Percentiles rank a stretch among this genome's conserved stretches.
Conservation (phyloP, 2,113 vertebrate genomes). For the Eolophus roseicapilla region DNA sequence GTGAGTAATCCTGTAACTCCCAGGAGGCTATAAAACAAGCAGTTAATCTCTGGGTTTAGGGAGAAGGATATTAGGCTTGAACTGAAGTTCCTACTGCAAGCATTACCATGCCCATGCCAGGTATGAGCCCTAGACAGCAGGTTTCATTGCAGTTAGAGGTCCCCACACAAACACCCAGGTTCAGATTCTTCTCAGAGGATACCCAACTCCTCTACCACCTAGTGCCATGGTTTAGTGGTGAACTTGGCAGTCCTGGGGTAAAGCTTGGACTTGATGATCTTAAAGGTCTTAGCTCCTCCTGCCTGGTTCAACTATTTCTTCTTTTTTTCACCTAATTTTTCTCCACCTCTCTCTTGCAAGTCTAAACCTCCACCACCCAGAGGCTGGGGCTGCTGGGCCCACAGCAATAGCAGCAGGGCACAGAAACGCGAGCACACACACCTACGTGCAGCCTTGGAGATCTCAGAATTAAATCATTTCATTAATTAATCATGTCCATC, state of each 20-base stretch:
- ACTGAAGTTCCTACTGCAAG: background rate
- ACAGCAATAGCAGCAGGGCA: background rate
- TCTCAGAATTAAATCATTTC: background rate
- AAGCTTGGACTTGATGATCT: background rate
- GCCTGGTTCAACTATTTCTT: background rate
- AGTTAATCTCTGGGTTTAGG: background rate
- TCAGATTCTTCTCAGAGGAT: background rate
- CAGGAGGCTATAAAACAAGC: background rate
- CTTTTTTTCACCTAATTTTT: background rate
- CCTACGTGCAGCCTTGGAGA: background rate
- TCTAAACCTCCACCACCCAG: background rate
- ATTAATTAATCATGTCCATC: background rate
- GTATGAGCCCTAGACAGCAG: background rate
- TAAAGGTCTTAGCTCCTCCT: background rate
- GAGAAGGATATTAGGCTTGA: background rate
- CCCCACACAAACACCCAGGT: background rate
- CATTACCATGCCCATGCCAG: background rate
- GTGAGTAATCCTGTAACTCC: background rate
- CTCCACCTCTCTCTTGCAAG: background rate
- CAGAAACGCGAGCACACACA: accelerated
- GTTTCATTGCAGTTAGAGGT: background rate
- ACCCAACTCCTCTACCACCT: background rate
- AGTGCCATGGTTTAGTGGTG: background rate
- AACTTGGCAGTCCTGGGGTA: background rate
- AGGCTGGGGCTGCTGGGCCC: background rate